Evolutionary conservation across 2,888 invertebrate species (phyloP).

Genomic region (Ophioninae sp.): DNA sequence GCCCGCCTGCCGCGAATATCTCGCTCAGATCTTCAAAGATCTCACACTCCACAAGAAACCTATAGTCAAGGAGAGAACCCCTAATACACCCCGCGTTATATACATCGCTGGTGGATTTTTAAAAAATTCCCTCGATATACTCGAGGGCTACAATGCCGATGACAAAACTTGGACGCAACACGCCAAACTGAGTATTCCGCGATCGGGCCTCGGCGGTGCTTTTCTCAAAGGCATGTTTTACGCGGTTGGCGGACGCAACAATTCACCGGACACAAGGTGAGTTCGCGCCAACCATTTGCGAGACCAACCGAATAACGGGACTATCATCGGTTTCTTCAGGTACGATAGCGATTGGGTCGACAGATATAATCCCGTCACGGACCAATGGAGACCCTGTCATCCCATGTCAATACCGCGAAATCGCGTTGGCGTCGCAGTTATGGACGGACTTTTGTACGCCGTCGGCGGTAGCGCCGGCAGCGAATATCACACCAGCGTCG

Average conservation of each 20-base stretch:
- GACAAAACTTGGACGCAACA: constrained; percentile 92
- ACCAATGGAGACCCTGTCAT: constrained; percentile 93
- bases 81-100: constrained; percentile 94
- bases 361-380: constrained; percentile 91
- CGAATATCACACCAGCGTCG: constrained; percentile 93
- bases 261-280: constrained; percentile 90
- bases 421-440: constrained; percentile 95
- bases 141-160: constrained; percentile 94
- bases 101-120: constrained; percentile 96
- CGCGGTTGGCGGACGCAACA: constrained; percentile 96
- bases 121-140: constrained; percentile 91
- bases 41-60: constrained; percentile 94
- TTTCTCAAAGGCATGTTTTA: constrained; percentile 94
- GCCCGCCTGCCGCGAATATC: constrained; percentile 94
- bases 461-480: constrained; percentile 95
- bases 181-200: constrained; percentile 91
- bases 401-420: constrained; percentile 95
- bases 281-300: not conserved
- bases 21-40: constrained; percentile 95
- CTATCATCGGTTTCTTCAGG: constrained; percentile 73
- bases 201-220: constrained; percentile 93
- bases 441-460: constrained; percentile 95
- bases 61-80: constrained; percentile 91
- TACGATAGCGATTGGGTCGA: constrained; percentile 95
- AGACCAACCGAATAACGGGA: not conserved